Base-by-base conservation (phyloP, 2,888 invertebrate species). In the Eueremaeus valkanovi region DNA sequence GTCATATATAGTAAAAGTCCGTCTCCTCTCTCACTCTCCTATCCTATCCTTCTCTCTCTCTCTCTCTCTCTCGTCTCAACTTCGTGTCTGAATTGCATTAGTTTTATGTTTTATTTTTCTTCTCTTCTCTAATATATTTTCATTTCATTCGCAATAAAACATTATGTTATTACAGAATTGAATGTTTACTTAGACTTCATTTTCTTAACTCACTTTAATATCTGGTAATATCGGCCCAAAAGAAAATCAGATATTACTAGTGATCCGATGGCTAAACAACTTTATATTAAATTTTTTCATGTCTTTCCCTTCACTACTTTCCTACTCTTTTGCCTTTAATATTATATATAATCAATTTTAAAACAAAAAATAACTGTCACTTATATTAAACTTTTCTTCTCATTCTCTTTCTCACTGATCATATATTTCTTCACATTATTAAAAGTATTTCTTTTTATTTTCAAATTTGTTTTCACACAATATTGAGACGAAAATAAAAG, bases 151-250 rank as follows among this genome's bases (percentile, higher is more conserved):
- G 63, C 63, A 63, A 63, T 63, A 63, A 63, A 63, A 63, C 63
- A 63, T 63, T 33, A 63, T 63, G 63, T 63, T 63, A 63, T 63
- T 29, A 63, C 29, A 33, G 16, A 63, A 63, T 63, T 63, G 11
- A 33, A 63, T 63, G 63, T 63, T 63, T 63, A 63, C 63, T 63
- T 63, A 18, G 63, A 63, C 8, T 63, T 63, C 63, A 63, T 63
- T 63, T 63, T 63, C 63, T 63, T 63, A 63, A 31, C n/a, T 63
- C 33, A 63, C 29, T 63, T 63, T 63, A 63, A 63, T 63, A 63
- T n/a, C 27, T 27, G 27, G 55, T 55, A 55, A 55, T 55, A 55
- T 55, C 13, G 21, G 36, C 6, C 36, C 55, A 21, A 55, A 55
- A n/a, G n/a, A n/a, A 55, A 55, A 55, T 55, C 55, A 55, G 27